Evolutionary conservation across 2,113 vertebrate species (phyloP), one percentile per base, ranked within the genome.

Genomic region (Picathartes gymnocephalus): DNA sequence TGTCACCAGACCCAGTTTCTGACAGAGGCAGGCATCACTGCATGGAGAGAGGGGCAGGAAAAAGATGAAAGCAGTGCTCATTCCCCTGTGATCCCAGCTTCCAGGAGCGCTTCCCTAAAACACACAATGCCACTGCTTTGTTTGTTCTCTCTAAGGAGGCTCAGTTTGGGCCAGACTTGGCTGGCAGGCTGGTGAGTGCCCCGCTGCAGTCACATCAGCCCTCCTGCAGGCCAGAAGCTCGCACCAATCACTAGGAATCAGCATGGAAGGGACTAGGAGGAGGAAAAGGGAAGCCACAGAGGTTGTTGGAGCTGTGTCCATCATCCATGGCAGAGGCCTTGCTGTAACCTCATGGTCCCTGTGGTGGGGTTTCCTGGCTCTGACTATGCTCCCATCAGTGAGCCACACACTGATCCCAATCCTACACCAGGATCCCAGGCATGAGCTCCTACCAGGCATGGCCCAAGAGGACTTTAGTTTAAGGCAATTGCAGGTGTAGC

Each of bases 381-480:
- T 13, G 37, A n/a, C 30, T 27, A 13, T 10, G 12, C 57, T 57
- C 40, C 65, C 1, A 0, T 15, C 65, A 17, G 18, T 22, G 56
- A 50, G 56, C 25, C 23, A 33, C 35, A 71, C 4, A 2, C 31
- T 4, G 15, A 77, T 77, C 39, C 48, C 20, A 10, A 4, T 31
- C 66, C 19, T 15, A 13, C 6, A 3, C 11, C 27, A 17, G 37
- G 23, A 56, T 24, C 27, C 45, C 33, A 42, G 12, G 4, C 31
- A 30, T 27, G 31, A 83, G 11, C n/a, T 66, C 57, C 66, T 28
- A 40, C 28, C 0, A 1, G n/a, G 35, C 1, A 1, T 3, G 7
- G 45, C 71, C 65, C 5, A 37, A 27, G 15, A 33, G 28, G 70
- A 42, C 30, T 39, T 42, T 17, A 39, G 28, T 31, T 84, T 19